Evolutionary conservation across 2,888 invertebrate genomes (phyloP), one percentile per base, ranked within the genome.

Genomic region (Hirtodrosophila histrioides): DNA sequence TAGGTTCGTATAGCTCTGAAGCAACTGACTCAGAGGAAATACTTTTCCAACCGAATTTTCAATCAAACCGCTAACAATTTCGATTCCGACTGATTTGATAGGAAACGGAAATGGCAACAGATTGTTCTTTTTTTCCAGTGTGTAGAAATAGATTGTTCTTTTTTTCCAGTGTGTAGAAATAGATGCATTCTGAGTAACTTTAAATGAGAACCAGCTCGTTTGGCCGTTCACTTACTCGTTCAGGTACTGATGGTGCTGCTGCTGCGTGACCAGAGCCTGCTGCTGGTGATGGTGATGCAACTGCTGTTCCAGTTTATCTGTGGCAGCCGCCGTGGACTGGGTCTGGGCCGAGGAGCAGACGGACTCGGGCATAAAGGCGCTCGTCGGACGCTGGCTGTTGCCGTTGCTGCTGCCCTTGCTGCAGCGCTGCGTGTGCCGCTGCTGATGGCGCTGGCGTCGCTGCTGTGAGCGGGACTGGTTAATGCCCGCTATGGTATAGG

Each of bases 401-500:
- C 76, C 78, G 48, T 72, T 82, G 58, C 41, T 61, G 49, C 70
- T 61, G 64, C 86, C 74, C 66, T 73, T 86, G 69, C 66, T 83
- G 66, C 84, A 85, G 36, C 73, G 86, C 58, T 82, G 77, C 43
- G 79, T 69, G 70, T 89, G 82, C 49, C 89, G 69, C 58, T 80
- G 71, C 48, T 85, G 17, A 17, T 17, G 73, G 17, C 86, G 67
- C 69, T 88, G 81, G 51, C 86, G 85, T 31, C 82, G 69, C 63
- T 88, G 80, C 51, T 87, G 78, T 31, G 80, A 77, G 29, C 85
- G 82, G 0, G 69, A 44, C 37, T 85, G 84, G 66, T 81, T 85
- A 39, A 89, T 89, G 58, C 90, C 90, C 11, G 91, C 89, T 63
- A 92, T 89, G 43, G 91, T 89, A 67, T 92, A 92, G 7, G 91